Conservation (phyloP, 1,140 invertebrate genomes). For the Apis florea region DNA sequence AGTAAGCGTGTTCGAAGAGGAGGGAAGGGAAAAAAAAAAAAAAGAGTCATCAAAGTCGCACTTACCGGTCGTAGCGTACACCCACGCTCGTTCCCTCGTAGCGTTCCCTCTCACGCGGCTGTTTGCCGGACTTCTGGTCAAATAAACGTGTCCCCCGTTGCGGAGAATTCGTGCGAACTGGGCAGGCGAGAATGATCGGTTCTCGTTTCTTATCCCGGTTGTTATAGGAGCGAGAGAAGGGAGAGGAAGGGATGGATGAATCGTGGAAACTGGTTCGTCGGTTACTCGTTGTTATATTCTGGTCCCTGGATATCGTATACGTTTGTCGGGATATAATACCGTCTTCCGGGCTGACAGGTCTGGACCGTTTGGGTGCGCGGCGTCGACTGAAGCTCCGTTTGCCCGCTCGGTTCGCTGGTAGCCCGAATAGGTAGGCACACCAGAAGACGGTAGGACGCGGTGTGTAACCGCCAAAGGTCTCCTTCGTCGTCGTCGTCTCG, state of each 20-base stretch:
- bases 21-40: too few species aligned
- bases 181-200: neutral
- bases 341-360: constrained; percentile 74
- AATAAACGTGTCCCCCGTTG: constrained; percentile 8
- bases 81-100: neutral
- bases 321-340: constrained; percentile 49
- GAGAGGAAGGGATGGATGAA: neutral
- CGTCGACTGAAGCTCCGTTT: constrained; percentile 80
- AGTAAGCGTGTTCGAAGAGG: neutral
- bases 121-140: neutral
- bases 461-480: constrained; percentile 69
- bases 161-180: neutral
- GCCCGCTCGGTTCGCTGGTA: constrained; percentile 72
- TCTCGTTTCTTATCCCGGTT: constrained; percentile 2
- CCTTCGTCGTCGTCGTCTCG: constrained; percentile 66
- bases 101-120: constrained; percentile 17
- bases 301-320: neutral
- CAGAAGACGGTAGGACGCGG: constrained; percentile 72
- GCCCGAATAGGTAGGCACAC: constrained; percentile 74
- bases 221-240: too few species aligned
- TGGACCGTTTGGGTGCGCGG: constrained; percentile 80
- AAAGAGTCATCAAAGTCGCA: neutral
- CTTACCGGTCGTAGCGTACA: constrained; percentile 19
- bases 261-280: constrained; percentile 21
- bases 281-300: neutral